Evolutionary conservation across 2,888 invertebrate genomes (phyloP).

Genomic region (Polydesmus complanatus): DNA sequence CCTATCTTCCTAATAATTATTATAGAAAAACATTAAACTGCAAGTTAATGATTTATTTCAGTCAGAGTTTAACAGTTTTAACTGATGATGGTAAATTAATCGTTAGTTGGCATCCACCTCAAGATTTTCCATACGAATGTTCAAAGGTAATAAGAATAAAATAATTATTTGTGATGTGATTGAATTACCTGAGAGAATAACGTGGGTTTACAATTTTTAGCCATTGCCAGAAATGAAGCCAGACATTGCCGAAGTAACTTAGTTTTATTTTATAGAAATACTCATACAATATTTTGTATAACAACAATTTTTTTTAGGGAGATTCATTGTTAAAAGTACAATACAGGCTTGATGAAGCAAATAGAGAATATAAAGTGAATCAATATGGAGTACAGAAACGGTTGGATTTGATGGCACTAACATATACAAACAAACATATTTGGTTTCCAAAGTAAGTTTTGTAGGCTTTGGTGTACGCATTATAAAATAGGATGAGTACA

Average conservation of each 20-base stretch:
- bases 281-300: background rate
- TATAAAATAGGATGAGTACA: no score
- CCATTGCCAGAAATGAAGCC: conserved; percentile 4
- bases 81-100: conserved; percentile 7
- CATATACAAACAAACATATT: conserved; percentile 11
- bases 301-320: background rate
- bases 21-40: no score
- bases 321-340: conserved; percentile 13
- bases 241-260: conserved; percentile 8
- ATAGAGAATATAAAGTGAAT: background rate
- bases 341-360: conserved; percentile 4
- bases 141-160: background rate
- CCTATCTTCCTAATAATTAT: no score
- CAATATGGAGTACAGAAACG: no score
- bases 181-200: background rate
- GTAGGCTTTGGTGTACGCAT: no score
- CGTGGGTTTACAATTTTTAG: conserved; percentile 5
- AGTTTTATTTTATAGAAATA: background rate
- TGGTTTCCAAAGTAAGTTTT: no score
- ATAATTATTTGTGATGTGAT: background rate
- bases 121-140: conserved; percentile 10
- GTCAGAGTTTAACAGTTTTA: background rate
- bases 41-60: no score
- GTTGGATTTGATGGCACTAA: background rate
- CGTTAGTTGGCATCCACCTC: conserved; percentile 11